Conservation (phyloP, 2,797 vertebrate species). For the Champsocephalus gunnari region DNA sequence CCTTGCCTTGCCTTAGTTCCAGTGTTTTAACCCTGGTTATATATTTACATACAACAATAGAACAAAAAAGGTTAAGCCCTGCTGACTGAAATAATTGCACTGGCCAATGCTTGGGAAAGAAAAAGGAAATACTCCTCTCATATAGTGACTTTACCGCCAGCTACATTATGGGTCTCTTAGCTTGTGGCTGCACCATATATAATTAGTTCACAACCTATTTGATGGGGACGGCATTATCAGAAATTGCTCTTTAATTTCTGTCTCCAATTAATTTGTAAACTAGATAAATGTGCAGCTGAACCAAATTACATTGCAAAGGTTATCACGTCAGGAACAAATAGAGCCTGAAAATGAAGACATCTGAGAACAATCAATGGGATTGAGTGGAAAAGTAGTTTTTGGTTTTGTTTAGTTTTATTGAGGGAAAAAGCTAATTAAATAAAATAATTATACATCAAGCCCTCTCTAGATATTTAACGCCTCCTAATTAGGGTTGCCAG, state of each 20-base stretch:
- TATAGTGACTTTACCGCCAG: constrained; percentile 47
- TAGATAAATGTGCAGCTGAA: constrained; percentile 68
- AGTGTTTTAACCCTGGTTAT: not conserved
- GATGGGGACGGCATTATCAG: constrained; percentile 61
- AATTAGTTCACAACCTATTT: constrained; percentile 65
- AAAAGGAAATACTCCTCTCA: constrained; percentile 41
- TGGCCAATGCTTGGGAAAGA: constrained; percentile 10
- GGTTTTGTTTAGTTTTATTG: constrained; percentile 33
- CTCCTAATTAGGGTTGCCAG: constrained; percentile 6
- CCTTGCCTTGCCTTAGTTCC: not conserved
- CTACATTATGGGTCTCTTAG: constrained; percentile 45
- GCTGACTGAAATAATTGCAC: constrained; percentile 9
- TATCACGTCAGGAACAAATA: constrained; percentile 62
- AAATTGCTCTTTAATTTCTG: constrained; percentile 61
- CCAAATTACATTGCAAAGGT: constrained; percentile 68
- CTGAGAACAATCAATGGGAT: constrained; percentile 42
- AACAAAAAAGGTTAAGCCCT: constrained; percentile 8
- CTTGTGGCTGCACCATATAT: constrained; percentile 54
- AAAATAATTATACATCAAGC: constrained; percentile 30
- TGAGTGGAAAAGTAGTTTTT: constrained; percentile 28
- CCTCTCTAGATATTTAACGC: constrained; percentile 16
- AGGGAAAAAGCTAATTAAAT: constrained; percentile 39
- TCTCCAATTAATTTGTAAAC: constrained; percentile 68
- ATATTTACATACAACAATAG: constrained; percentile 5
- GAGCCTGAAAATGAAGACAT: constrained; percentile 61